Base-by-base conservation (phyloP, 2,113 vertebrate genomes). In the Hemibagrus wyckioides region DNA sequence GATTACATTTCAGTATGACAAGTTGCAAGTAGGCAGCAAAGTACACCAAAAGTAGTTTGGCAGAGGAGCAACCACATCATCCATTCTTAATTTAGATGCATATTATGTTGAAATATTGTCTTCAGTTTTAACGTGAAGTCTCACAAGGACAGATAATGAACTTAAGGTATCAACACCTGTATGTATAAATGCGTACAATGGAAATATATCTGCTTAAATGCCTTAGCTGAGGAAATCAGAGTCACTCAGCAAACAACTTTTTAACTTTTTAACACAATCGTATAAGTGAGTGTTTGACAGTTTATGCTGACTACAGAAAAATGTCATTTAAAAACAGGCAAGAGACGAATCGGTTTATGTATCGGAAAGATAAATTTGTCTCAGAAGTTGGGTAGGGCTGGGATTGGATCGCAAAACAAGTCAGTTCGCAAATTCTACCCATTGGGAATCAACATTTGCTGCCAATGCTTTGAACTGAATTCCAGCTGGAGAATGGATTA, bases 221-320 rank as follows among this genome's bases (percentile, higher is more conserved):
- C 28, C 48, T 19, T 17, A n/a, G 2, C 48, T 52, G 75, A 19
- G n/a, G 48, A 79, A 52, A 77, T 52, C 28, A 52, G 50, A 77
- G 28, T 19, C 75, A 48, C 25, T 48, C 25, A 52, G 28, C 14
- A 77, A n/a, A 52, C 48, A n/a, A 52, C 28, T n/a, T 50, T 76
- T n/a, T n/a, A 48, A 76, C 10, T 67, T 19, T 59, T 59, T 59
- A 65, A 41, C 17, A 21, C 69, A 73, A 10, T 73, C 36, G 19
- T 9, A 73, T 39, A 71, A 21, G 69, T 23, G 33, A 23, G 2
- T 48, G 21, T 48, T 75, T 28, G 48, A 77, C 48, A 52, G 48
- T 52, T 79, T 79, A 30, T 79, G 75, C 75, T 79, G 75, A 79
- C 28, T 79, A 30, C 75, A 79, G 48, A 79, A 54, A 50, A 30